These are phyloP conservation scores for Sterna hirundo DNA, from an alignment of 2,113 vertebrate species.

Conservation along the genomic window DNA sequence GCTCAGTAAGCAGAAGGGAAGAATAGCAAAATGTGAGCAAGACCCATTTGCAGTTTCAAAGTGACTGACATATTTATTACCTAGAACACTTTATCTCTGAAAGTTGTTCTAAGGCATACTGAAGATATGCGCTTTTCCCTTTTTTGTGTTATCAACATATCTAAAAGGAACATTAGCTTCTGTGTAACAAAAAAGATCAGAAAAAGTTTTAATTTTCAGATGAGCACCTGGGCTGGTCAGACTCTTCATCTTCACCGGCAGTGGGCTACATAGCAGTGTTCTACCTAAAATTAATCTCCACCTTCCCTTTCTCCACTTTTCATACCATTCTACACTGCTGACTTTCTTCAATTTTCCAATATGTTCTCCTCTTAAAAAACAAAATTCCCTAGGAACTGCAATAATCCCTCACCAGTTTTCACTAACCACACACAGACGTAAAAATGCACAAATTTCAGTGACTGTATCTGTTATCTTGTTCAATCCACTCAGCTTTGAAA, in stretches of 20 bases:
- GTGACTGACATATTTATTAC: not conserved
- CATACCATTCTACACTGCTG: not conserved
- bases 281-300: not conserved
- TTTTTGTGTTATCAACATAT: not conserved
- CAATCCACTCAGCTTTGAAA: not conserved
- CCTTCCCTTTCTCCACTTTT: not conserved
- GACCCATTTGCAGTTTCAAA: not conserved
- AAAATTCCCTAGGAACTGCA: not conserved
- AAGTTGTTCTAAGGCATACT: not conserved
- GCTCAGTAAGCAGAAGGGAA: not conserved
- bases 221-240: not conserved
- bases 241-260: not conserved
- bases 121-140: not conserved
- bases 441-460: not conserved
- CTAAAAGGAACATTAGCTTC: not conserved
- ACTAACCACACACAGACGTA: not conserved
- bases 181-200: not conserved
- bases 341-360: not conserved
- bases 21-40: not conserved
- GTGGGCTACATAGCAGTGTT: not conserved
- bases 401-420: not conserved
- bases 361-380: not conserved
- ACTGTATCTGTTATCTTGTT: not conserved
- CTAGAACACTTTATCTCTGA: not conserved
- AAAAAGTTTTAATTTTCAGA: not conserved